These are phyloP conservation scores for Romanogobio albipinnatus DNA, from an alignment of 2,113 vertebrate genomes.

Conservation along the genomic window DNA sequence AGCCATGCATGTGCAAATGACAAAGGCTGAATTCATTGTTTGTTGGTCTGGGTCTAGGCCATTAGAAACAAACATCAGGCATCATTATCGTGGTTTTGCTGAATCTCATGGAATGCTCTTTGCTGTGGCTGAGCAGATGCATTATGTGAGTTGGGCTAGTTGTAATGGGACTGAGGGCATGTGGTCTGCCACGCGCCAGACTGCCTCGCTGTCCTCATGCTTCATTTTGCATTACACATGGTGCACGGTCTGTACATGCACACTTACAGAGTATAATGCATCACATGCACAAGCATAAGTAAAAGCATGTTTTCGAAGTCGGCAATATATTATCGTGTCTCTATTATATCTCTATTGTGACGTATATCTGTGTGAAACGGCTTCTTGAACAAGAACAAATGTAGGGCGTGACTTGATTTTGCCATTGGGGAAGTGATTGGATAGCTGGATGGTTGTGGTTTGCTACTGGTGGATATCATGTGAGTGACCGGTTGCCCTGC, in stretches of 20 bases:
- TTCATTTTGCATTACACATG: constrained; percentile 53
- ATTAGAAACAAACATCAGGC: constrained; percentile 9
- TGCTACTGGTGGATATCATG: too few relatives aligned
- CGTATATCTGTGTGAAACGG: too few relatives aligned
- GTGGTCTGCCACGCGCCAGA: constrained; percentile 48
- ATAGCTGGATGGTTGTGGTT: too few relatives aligned
- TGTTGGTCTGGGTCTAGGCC: neutral
- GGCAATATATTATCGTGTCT: too few relatives aligned
- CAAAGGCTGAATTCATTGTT: neutral
- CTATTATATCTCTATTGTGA: too few relatives aligned
- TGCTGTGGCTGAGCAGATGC: constrained; percentile 18
- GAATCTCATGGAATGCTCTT: constrained; percentile 18
- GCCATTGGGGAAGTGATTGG: too few relatives aligned
- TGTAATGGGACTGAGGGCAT: constrained; percentile 50
- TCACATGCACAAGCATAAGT: neutral
- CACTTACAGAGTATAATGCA: constrained; percentile 12
- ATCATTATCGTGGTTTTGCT: constrained; percentile 5
- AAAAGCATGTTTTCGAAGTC: too few relatives aligned
- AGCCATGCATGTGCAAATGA: neutral
- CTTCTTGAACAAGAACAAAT: too few relatives aligned
- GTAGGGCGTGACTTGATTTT: too few relatives aligned
- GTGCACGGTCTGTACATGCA: constrained; percentile 9
- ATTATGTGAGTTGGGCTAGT: constrained; percentile 46
- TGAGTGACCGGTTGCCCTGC: too few relatives aligned
- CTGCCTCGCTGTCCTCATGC: constrained; percentile 24